Conservation (phyloP, 2,113 vertebrate genomes). For the Miniopterus natalensis region DNA sequence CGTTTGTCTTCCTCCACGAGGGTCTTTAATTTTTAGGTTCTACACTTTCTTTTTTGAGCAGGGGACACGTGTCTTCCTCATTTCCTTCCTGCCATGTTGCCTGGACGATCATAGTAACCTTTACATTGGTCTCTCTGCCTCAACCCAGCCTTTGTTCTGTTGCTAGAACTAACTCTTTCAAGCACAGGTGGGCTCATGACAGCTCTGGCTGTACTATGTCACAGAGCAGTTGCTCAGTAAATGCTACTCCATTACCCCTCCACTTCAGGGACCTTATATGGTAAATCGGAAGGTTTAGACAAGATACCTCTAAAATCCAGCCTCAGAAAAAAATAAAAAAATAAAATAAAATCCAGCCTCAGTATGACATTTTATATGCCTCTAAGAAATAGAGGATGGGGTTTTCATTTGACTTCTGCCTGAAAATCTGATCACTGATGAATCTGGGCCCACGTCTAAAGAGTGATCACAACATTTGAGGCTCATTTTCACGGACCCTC, state of each 20-base stretch:
- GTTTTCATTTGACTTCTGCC: constrained; percentile 4
- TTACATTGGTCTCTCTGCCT: background rate
- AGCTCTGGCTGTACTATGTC: background rate
- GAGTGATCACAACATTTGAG: background rate
- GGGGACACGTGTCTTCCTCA: background rate
- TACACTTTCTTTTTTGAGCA: background rate
- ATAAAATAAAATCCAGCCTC: background rate
- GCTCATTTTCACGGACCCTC: background rate
- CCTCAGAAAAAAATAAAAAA: background rate
- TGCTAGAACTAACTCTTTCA: background rate
- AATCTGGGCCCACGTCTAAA: background rate
- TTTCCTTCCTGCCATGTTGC: background rate
- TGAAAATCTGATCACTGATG: constrained; percentile 8
- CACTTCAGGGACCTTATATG: background rate
- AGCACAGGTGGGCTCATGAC: background rate
- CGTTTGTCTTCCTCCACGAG: background rate
- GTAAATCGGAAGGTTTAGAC: background rate
- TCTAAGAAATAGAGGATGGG: background rate
- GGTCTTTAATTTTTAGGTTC: background rate
- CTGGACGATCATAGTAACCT: background rate
- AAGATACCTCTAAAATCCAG: background rate
- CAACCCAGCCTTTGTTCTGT: background rate
- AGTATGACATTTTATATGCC: background rate
- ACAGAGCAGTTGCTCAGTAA: background rate
- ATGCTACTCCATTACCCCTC: background rate